Evolutionary conservation across 2,797 vertebrate species (phyloP), one percentile per base, ranked within the genome.

Genomic region (Dipus sagitta): DNA sequence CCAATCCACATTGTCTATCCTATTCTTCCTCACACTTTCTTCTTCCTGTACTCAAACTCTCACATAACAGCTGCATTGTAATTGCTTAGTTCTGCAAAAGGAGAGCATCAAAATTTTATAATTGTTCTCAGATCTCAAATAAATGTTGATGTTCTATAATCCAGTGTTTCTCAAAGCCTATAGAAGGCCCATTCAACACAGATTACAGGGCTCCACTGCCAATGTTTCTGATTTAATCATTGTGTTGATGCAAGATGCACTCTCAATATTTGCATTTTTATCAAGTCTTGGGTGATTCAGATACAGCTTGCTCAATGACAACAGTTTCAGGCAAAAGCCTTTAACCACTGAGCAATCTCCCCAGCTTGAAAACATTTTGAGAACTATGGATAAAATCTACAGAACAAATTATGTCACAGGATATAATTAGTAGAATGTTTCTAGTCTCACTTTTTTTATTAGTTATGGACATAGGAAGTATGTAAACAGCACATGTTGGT

Each of bases 11-110:
- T 21, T 14, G 2, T 54, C n/a, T 68, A 7, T 65, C 7, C 14
- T 9, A 87, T 2, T 28, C 14, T 14, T 68, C 38, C 15, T 26
- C 42, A 74, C 68, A 84, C 26, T 15, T 20, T 70, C 76, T 84
- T 74, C 30, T 94, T 84, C 34, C 32, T 72, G 80, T 68, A 52
- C 60, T 74, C 90, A 85, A 88, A 74, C 6, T 20, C 70, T 52
- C 17, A 68, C 52, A 58, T 7, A 38, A 34, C 21, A 85, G 13
- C 42, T 82, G 26, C 28, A 82, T 20, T 67, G 26, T 26, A 47
- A 47, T 47, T 47, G 14, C 32, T 83, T 76, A 87, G 12, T 23
- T 68, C 24, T 47, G 88, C 60, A 30, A 88, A 94, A 88, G 24
- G 30, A 47, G 8, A 88, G n/a, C 68, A 71, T 4, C 20, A 67